Percentiles rank a stretch among this genome's conserved stretches.
Conservation (phyloP, 2,113 vertebrate genomes). For the Pardalotus punctatus region DNA sequence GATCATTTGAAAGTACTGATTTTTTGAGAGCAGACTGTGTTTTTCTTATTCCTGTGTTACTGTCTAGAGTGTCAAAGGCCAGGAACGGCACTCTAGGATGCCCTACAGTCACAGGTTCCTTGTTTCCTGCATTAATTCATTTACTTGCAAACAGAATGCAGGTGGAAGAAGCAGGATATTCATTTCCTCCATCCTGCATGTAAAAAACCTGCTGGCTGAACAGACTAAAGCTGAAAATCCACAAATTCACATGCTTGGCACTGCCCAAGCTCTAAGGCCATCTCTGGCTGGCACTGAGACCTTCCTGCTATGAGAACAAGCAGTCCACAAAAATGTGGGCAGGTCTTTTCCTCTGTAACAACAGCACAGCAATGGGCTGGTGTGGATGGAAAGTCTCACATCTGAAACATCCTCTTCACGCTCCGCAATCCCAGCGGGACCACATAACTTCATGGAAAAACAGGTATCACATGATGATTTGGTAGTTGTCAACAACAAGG, state of each 20-base stretch:
- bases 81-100: not conserved
- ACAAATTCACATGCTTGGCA: not conserved
- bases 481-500: not conserved
- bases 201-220: not conserved
- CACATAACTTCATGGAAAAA: conserved; percentile 35
- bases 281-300: not conserved
- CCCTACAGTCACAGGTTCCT: not conserved
- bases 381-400: not conserved
- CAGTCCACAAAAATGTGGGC: not conserved
- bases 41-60: not conserved
- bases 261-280: not conserved
- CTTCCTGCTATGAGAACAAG: not conserved
- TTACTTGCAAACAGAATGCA: not conserved
- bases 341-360: not conserved
- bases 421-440: not conserved
- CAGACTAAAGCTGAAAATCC: not conserved
- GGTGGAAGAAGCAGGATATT: not conserved
- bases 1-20: not conserved
- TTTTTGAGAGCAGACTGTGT: not conserved
- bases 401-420: not conserved
- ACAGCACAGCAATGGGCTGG: not conserved
- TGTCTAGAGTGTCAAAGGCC: not conserved
- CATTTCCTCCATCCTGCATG: not conserved
- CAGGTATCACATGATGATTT: conserved; percentile 48
- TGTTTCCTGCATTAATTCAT: not conserved